These are phyloP conservation scores for Dynastes maya DNA, from an alignment of 2,888 invertebrate genomes.

Conservation along the genomic window DNA sequence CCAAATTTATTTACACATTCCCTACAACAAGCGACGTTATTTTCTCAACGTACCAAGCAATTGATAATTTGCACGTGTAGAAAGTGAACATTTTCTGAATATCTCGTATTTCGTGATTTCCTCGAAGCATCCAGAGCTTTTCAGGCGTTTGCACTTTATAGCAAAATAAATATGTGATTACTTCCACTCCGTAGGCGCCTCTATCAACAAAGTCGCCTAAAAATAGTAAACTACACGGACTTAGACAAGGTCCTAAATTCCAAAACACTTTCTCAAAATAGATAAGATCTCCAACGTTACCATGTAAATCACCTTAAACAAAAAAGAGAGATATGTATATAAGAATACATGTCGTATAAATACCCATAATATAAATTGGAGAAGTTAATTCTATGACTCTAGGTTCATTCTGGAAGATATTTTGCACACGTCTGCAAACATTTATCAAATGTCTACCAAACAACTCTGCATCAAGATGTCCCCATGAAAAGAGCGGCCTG, in stretches of 20 bases:
- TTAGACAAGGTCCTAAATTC: slow-evolving; percentile 78
- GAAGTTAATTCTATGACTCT: slow-evolving; percentile 72
- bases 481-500: slow-evolving; percentile 63
- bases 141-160: slow-evolving; percentile 80
- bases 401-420: slow-evolving; percentile 72
- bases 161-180: slow-evolving; percentile 80
- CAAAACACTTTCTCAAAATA: slow-evolving; percentile 81
- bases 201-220: slow-evolving; percentile 87
- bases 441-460: slow-evolving; percentile 72
- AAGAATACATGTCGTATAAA: not conserved
- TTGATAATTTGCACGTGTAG: slow-evolving; percentile 71
- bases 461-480: slow-evolving; percentile 63
- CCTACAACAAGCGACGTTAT: slow-evolving; percentile 67
- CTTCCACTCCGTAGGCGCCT: slow-evolving; percentile 79
- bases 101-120: slow-evolving; percentile 84
- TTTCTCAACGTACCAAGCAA: not conserved
- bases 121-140: slow-evolving; percentile 78
- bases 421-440: slow-evolving; percentile 71
- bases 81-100: slow-evolving; percentile 85
- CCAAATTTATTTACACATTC: slow-evolving; percentile 82
- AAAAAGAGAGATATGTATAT: not conserved
- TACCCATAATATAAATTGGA: slow-evolving; percentile 75
- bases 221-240: slow-evolving; percentile 79
- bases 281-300: slow-evolving; percentile 80
- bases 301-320: slow-evolving; percentile 80